Evolutionary conservation across 2,797 vertebrate genomes (phyloP).

Genomic region (Argyrosomus regius): DNA sequence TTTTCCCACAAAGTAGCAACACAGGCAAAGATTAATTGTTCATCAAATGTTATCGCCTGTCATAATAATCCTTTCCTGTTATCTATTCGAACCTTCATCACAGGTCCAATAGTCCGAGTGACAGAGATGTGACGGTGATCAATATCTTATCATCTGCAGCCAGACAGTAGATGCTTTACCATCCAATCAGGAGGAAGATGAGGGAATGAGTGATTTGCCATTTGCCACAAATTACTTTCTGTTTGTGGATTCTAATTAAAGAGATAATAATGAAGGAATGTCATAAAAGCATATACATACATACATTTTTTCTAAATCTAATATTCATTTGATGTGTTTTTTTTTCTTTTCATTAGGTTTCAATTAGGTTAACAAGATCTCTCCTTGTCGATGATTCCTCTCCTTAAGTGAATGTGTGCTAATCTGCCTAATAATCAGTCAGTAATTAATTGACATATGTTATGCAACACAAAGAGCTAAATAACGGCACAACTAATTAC

Average conservation of each 20-base stretch:
- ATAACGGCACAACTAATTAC: neutral
- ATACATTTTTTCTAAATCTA: neutral
- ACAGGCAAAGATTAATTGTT: constrained; percentile 58
- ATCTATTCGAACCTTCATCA: constrained; percentile 70
- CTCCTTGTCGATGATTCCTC: neutral
- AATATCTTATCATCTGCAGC: constrained; percentile 74
- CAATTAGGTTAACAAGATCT: constrained; percentile 6
- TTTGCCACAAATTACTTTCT: constrained; percentile 45
- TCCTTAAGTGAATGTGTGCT: neutral
- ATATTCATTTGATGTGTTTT: constrained; percentile 14
- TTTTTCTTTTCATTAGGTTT: neutral
- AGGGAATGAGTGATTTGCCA: constrained; percentile 47
- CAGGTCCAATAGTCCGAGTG: constrained; percentile 62
- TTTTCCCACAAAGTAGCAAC: constrained; percentile 57
- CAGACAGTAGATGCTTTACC: constrained; percentile 60
- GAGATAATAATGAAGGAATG: constrained; percentile 15
- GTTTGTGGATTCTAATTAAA: constrained; percentile 38
- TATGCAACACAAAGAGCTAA: neutral
- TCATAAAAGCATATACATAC: no score
- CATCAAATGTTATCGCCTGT: constrained; percentile 66
- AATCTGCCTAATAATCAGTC: constrained; percentile 13
- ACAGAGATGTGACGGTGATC: constrained; percentile 71
- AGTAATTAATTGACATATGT: constrained; percentile 1
- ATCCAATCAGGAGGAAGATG: constrained; percentile 48
- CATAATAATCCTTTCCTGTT: constrained; percentile 74